Evolutionary conservation across 2,797 vertebrate genomes (phyloP), one percentile per base, ranked within the genome.

Genomic region (Sebastes aleutianus): DNA sequence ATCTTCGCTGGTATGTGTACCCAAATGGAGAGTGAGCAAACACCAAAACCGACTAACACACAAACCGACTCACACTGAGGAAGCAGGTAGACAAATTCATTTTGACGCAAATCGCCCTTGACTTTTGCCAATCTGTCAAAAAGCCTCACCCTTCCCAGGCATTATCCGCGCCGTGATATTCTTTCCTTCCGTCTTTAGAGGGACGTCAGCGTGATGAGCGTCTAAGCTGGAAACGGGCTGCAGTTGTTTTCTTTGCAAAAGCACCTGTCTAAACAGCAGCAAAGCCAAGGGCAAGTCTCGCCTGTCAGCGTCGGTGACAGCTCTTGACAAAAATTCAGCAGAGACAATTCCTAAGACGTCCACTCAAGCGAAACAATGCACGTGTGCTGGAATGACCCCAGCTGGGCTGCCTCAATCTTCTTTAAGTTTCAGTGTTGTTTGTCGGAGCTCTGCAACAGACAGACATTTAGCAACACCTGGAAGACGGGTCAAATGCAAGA

Each of bases 241-340:
- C 85, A 80, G 89, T 94, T 95, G 93, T 95, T 95, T 95, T 94
- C 93, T 93, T 96, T 95, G 86, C 87, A 86, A 86, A 95, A 96
- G 91, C 96, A 96, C 96, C 96, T 96, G 96, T 95, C 95, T 82
- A 96, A 96, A 96, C 94, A 96, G 91, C 91, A 75, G 92, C 89
- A 88, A 86, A 93, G 95, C 94, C 95, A 95, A 93, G 89, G 92
- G 92, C 89, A 79, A 93, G 91, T 83, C 93, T 91, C 71, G 69
- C 91, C 94, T 95, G 95, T 95, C 95, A 95, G 90, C 83, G 12
- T 71, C 3, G 59, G 88, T 93, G 93, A 95, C 95, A 93, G 94
- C 93, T 92, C 91, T 64, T 78, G 85, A 88, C 88, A 92, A 91
- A 94, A 94, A 93, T 89, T 89, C 89, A 81, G 87, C 86, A 84